Evolutionary conservation across 2,888 invertebrate genomes (phyloP).

Genomic region (Hydraecia micacea): DNA sequence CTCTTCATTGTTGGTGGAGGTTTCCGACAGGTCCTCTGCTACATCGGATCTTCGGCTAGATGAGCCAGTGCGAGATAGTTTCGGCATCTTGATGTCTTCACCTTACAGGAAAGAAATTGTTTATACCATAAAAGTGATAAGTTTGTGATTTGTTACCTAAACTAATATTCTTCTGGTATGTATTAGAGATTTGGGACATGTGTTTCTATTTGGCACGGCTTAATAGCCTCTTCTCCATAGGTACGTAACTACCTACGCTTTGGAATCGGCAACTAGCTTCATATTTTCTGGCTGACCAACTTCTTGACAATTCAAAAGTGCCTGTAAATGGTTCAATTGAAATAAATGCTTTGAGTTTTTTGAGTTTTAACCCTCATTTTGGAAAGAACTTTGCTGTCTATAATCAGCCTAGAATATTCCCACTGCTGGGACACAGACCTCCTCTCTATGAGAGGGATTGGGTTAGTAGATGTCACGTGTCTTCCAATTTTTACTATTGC

Average conservation of each 20-base stretch:
- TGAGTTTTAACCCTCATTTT: not conserved
- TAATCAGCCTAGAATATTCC: not conserved
- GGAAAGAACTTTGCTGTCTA: not conserved
- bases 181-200: not conserved
- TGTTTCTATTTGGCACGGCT: not conserved
- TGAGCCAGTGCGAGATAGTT: conserved; percentile 84
- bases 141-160: not conserved
- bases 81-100: conserved; percentile 84
- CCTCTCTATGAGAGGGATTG: not conserved
- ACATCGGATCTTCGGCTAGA: conserved; percentile 89
- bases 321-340: too few relatives aligned
- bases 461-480: not conserved
- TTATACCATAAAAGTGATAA: not conserved
- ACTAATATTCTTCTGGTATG: not conserved
- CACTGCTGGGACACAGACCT: not conserved
- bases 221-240: too few relatives aligned
- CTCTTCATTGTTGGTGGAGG: conserved; percentile 93
- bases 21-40: conserved; percentile 93
- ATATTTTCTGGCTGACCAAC: too few relatives aligned
- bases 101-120: conserved; percentile 69
- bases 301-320: too few relatives aligned
- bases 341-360: too few relatives aligned
- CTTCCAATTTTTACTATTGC: too few relatives aligned
- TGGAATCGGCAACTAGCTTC: too few relatives aligned
- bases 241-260: too few relatives aligned